Evolutionary conservation across 2,888 invertebrate genomes (phyloP).

Genomic region (Netelia fuscicornis): DNA sequence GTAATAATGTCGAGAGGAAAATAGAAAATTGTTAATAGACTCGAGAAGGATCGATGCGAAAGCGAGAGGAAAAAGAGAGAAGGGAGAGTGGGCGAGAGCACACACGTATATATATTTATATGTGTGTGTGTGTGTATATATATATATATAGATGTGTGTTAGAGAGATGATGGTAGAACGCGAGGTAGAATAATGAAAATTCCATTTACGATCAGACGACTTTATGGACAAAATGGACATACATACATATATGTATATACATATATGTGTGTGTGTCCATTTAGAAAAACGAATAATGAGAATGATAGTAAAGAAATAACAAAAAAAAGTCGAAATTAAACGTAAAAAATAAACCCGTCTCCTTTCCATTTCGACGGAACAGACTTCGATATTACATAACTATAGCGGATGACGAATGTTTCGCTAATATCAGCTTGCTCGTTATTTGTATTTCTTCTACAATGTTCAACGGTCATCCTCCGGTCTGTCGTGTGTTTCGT

Average conservation of each 20-base stretch:
- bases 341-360: slow-evolving; percentile 33
- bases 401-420: slow-evolving; percentile 43
- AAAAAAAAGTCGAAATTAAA: not conserved
- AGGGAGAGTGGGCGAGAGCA: slow-evolving; percentile 40
- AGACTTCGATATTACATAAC: slow-evolving; percentile 56
- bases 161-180: slow-evolving; percentile 56
- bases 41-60: slow-evolving; percentile 48
- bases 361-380: slow-evolving; percentile 54
- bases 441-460: slow-evolving; percentile 18
- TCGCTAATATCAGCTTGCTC: slow-evolving; percentile 15
- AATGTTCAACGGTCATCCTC: slow-evolving; percentile 17
- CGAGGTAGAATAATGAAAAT: slow-evolving; percentile 60
- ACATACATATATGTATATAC: not conserved
- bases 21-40: slow-evolving; percentile 31
- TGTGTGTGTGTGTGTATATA: not conserved
- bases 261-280: not conserved
- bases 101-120: not conserved
- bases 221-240: not conserved
- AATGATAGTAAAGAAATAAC: slow-evolving; percentile 16
- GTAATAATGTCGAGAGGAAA: slow-evolving; percentile 24
- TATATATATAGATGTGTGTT: slow-evolving; percentile 18
- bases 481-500: slow-evolving; percentile 27
- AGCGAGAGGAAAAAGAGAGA: slow-evolving; percentile 53
- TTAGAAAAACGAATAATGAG: slow-evolving; percentile 32
- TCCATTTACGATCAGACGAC: slow-evolving; percentile 32